Conservation (phyloP, 2,797 vertebrate species). For the Sternotherus odoratus region DNA sequence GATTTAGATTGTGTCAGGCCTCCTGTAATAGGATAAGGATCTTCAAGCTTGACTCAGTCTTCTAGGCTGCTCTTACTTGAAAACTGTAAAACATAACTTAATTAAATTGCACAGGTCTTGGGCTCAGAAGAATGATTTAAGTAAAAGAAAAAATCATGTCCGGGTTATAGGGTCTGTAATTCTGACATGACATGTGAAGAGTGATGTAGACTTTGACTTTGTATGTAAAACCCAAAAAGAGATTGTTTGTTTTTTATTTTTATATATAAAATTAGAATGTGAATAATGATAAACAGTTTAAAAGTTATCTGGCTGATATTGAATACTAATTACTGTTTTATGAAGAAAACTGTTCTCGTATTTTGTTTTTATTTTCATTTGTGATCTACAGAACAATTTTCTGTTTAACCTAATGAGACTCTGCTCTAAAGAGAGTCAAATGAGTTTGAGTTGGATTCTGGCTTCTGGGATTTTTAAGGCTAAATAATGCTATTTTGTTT, state of each 20-base stretch:
- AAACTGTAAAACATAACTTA: slow-evolving; percentile 49
- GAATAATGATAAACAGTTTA: neutral
- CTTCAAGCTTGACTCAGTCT: slow-evolving; percentile 36
- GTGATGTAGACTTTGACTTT: neutral
- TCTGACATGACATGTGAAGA: neutral
- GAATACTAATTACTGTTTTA: neutral
- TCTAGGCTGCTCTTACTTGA: slow-evolving; percentile 36
- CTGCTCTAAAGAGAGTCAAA: slow-evolving; percentile 4
- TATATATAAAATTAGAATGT: slow-evolving; percentile 11
- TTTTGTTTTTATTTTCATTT: slow-evolving; percentile 20
- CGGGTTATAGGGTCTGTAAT: neutral
- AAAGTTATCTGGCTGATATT: neutral
- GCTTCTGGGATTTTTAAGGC: slow-evolving; percentile 33
- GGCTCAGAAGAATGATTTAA: neutral
- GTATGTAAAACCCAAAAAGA: neutral
- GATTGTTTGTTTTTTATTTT: neutral
- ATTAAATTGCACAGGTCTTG: slow-evolving; percentile 15
- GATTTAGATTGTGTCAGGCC: slow-evolving; percentile 51
- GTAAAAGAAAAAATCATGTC: neutral
- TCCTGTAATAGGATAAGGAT: slow-evolving; percentile 56
- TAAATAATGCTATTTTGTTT: neutral
- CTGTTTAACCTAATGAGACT: neutral
- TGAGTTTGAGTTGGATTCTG: slow-evolving; percentile 6
- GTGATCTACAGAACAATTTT: neutral
- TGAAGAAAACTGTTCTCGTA: neutral